A percentile compares a stretch with the other conserved stretches of the same genome.
phyloP scores from a whole-genome alignment of 2,888 invertebrate species.

The Antheraea assamensis region DNA sequence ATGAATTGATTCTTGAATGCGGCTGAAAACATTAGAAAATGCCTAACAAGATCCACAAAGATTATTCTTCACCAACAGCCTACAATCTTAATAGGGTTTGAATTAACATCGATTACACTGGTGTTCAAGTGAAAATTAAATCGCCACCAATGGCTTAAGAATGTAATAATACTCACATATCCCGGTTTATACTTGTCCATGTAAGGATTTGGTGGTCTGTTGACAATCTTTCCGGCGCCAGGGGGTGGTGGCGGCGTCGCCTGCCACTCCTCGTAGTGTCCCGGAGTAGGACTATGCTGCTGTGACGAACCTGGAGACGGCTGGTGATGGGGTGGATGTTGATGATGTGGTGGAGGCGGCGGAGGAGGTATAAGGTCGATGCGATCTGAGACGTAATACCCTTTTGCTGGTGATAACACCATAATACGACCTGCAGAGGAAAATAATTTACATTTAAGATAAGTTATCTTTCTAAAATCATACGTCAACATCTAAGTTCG shows the following conservation, averaged over 20 bases:
- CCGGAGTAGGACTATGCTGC: slow-evolving; percentile 27
- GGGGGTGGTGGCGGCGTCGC: slow-evolving; percentile 54
- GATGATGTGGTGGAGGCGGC: slow-evolving; percentile 35
- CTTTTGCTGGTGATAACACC: slow-evolving; percentile 65
- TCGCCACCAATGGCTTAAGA: not conserved
- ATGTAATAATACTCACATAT: slow-evolving; percentile 54
- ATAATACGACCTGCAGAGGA: slow-evolving; percentile 64
- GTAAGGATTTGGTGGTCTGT: slow-evolving; percentile 69
- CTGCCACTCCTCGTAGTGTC: slow-evolving; percentile 67
- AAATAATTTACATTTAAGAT: not conserved
- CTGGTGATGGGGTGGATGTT: slow-evolving; percentile 25
- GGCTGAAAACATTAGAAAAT: too few species aligned
- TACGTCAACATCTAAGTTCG: too few species aligned
- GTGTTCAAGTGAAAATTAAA: not conserved
- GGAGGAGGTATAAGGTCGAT: slow-evolving; percentile 56
- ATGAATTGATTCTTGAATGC: too few species aligned
- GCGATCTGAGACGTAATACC: slow-evolving; percentile 74
- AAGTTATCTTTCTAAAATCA: not conserved
- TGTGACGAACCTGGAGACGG: slow-evolving; percentile 33
- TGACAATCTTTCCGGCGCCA: slow-evolving; percentile 68
- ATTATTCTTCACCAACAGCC: too few species aligned
- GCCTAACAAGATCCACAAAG: too few species aligned
- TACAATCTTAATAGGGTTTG: too few species aligned
- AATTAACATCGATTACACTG: too few species aligned
- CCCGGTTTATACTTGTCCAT: slow-evolving; percentile 70